phyloP scores from a whole-genome alignment of 2,888 invertebrate species.

The Xestobium rufovillosum region DNA sequence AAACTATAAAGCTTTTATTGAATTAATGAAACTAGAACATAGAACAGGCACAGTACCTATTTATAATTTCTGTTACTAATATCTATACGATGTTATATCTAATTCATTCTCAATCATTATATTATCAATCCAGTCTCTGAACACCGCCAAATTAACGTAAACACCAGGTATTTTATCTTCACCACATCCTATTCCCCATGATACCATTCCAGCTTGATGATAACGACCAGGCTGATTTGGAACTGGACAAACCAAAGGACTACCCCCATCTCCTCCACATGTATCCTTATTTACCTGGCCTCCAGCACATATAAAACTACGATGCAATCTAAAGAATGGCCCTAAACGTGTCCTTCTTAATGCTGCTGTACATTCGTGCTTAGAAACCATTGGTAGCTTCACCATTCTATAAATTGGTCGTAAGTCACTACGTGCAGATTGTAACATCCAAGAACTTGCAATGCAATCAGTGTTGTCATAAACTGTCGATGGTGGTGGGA shows the following conservation, averaged over 20 bases:
- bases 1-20: too few species aligned
- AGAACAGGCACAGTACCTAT: too few species aligned
- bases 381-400: slow-evolving; percentile 57
- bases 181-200: slow-evolving; percentile 47
- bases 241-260: slow-evolving; percentile 65
- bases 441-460: too few species aligned
- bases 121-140: slow-evolving; percentile 41
- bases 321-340: slow-evolving; percentile 54
- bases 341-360: slow-evolving; percentile 62
- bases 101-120: slow-evolving; percentile 37
- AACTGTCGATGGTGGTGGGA: slow-evolving; percentile 45
- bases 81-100: slow-evolving; percentile 38
- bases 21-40: too few species aligned
- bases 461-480: slow-evolving; percentile 49
- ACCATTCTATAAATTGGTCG: too few species aligned
- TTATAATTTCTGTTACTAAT: slow-evolving; percentile 14
- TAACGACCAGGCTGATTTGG: slow-evolving; percentile 42
- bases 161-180: slow-evolving; percentile 43
- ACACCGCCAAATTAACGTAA: slow-evolving; percentile 42
- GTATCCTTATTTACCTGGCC: slow-evolving; percentile 63
- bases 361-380: slow-evolving; percentile 35
- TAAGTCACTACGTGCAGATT: slow-evolving; percentile 52
- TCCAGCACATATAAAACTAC: slow-evolving; percentile 69
- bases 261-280: slow-evolving; percentile 69
- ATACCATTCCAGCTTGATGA: slow-evolving; percentile 48